These are phyloP conservation scores for Enchytraeus crypticus DNA, from an alignment of 2,888 invertebrate species.

Conservation along the genomic window DNA sequence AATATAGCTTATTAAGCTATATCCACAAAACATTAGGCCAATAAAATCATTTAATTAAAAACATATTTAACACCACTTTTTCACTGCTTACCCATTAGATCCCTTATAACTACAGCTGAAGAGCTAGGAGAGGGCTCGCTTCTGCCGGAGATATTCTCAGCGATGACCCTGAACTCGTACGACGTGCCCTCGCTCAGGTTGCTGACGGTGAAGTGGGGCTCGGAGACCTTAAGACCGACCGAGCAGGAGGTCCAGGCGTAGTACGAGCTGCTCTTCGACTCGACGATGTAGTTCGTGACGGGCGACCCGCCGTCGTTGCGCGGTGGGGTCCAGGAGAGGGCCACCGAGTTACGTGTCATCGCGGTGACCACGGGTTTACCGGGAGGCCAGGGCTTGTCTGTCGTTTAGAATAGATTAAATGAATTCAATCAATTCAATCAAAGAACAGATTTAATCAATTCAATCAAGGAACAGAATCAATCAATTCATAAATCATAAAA, in stretches of 20 bases:
- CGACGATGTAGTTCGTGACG: conserved; percentile 49
- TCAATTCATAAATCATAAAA: not conserved
- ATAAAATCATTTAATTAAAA: too few species aligned
- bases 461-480: not conserved
- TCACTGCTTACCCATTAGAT: conserved; percentile 17
- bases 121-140: conserved; percentile 26
- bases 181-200: conserved; percentile 40
- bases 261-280: conserved; percentile 23
- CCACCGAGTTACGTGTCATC: conserved; percentile 30
- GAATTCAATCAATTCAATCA: not conserved
- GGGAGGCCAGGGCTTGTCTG: conserved; percentile 32
- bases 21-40: too few species aligned
- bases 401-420: not conserved
- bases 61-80: too few species aligned
- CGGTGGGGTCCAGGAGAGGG: conserved; percentile 64
- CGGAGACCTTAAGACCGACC: conserved; percentile 15
- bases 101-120: conserved; percentile 22
- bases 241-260: conserved; percentile 24
- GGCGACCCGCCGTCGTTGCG: conserved; percentile 71
- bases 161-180: conserved; percentile 37
- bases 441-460: not conserved
- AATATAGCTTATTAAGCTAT: too few species aligned
- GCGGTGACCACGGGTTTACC: conserved; percentile 27
- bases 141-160: conserved; percentile 58
- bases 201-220: conserved; percentile 27